phyloP scores from a whole-genome alignment of 2,888 invertebrate species.

The Crepidodera aurea region DNA sequence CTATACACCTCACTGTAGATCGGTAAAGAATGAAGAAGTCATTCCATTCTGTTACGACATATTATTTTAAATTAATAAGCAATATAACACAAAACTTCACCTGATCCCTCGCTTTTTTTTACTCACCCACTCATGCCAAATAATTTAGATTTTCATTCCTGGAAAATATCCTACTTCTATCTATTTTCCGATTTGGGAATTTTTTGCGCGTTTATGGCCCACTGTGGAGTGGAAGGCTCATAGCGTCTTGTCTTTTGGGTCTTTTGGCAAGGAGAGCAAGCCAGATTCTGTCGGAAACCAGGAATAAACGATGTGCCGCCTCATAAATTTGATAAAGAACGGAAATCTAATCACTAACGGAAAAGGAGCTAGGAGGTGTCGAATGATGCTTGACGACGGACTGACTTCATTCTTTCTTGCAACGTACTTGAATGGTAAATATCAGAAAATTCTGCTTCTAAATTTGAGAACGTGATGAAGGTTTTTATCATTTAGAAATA shows the following conservation, averaged over 20 bases:
- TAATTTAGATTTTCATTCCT: too few relatives aligned
- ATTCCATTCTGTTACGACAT: too few relatives aligned
- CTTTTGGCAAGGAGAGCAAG: constrained; percentile 38
- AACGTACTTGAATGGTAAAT: not conserved
- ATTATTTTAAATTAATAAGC: too few relatives aligned
- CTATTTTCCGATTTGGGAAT: not conserved
- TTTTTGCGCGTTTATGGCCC: not conserved
- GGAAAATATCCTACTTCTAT: too few relatives aligned
- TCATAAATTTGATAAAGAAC: constrained; percentile 57
- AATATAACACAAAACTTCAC: too few relatives aligned
- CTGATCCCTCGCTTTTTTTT: too few relatives aligned
- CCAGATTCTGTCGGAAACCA: constrained; percentile 47
- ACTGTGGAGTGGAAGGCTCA: constrained; percentile 9
- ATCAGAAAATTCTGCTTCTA: too few relatives aligned
- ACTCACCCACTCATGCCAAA: too few relatives aligned
- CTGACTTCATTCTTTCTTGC: not conserved
- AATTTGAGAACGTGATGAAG: too few relatives aligned
- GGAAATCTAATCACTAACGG: constrained; percentile 50
- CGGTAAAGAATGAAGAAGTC: too few relatives aligned
- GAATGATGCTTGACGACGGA: constrained; percentile 44
- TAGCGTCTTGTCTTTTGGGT: constrained; percentile 32
- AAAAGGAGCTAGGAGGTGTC: constrained; percentile 38
- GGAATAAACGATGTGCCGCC: constrained; percentile 58
- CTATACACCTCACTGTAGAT: too few relatives aligned
- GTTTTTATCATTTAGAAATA: too few relatives aligned